Base-by-base conservation (phyloP, 2,797 vertebrate species). In the Girardinus metallicus region DNA sequence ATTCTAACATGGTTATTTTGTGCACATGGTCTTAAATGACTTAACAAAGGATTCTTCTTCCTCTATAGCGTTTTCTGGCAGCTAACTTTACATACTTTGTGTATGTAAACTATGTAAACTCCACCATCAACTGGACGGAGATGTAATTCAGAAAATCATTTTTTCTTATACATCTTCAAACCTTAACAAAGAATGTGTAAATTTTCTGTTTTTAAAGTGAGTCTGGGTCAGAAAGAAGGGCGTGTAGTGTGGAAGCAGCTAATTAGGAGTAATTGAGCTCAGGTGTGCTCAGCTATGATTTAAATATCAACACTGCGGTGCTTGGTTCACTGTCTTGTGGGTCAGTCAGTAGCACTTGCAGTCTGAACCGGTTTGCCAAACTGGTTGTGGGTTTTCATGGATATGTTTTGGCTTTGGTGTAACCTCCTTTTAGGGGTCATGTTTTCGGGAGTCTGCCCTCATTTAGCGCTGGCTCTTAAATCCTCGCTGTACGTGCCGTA, bases 201-300 rank as follows among this genome's bases (percentile, higher is more conserved):
- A 23, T 39, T 68, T 68, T 68, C 8, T 9, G 21, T 23, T 26
- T 23, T 23, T 68, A 39, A 39, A 39, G 21, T 39, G 9, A 62
- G 31, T 7, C 15, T n/a, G 7, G 31, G 12, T 15, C 31, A 31
- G 4, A 21, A 1, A 10, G 18, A 5, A 55, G 53, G n/a, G n/a
- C n/a, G n/a, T n/a, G n/a, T n/a, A 53, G 31, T 11, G 34, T 62
- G 76, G 12, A 51, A 31, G 13, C 47, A 49, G 26, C 1, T 77
- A 46, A 87, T 90, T 43, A 77, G 71, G 0, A 16, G 77, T 80
- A 53, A 93, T 57, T 80, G 26, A 60, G 31, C 41, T 57, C 93
- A 90, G 89, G 78, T 91, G 93, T 82, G 76, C 43, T 13, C 43
- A 1, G 60, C 51, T 75, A 23, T 49, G 31, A 41, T 73, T 64